Percentiles rank a stretch among this genome's conserved stretches.
phyloP scores from a whole-genome alignment of 2,888 invertebrate species.

The Cosmia pyralina region DNA sequence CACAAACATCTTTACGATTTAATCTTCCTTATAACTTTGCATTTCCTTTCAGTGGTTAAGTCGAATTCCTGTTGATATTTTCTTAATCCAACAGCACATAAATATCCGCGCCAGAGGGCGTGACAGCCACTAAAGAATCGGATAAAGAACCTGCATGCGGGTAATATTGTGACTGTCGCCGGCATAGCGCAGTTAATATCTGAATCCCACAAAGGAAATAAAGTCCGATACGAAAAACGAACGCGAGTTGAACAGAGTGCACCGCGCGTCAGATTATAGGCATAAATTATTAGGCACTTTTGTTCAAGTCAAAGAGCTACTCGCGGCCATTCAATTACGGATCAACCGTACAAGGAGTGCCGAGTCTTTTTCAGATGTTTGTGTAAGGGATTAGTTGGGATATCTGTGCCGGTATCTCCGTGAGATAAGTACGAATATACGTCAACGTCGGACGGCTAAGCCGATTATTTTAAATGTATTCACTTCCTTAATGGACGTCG shows the following conservation, averaged over 20 bases:
- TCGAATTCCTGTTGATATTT: constrained; percentile 73
- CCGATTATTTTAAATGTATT: constrained; percentile 91
- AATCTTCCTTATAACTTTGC: constrained; percentile 73
- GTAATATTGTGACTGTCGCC: constrained; percentile 87
- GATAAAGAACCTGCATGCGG: constrained; percentile 78
- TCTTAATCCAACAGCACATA: constrained; percentile 76
- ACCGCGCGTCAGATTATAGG: constrained; percentile 88
- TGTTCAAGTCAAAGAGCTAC: constrained; percentile 87
- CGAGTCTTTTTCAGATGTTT: constrained; percentile 89
- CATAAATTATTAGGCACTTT: constrained; percentile 90
- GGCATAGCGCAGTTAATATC: constrained; percentile 84
- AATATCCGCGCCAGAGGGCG: constrained; percentile 71
- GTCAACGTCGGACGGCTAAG: constrained; percentile 90
- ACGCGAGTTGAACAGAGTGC: constrained; percentile 79
- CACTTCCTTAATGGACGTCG: constrained; percentile 90
- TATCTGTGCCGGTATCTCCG: constrained; percentile 90
- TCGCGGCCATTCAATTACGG: constrained; percentile 87
- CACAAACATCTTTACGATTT: constrained; percentile 74
- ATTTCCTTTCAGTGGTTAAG: constrained; percentile 68
- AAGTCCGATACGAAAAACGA: constrained; percentile 83
- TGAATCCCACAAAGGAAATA: constrained; percentile 83
- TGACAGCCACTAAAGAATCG: constrained; percentile 80
- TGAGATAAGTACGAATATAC: constrained; percentile 90
- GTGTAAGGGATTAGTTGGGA: constrained; percentile 89
- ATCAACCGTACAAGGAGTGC: constrained; percentile 87